A percentile compares a stretch with the other conserved stretches of the same genome.
phyloP scores from a whole-genome alignment of 2,888 invertebrate species.

The Ennomos quercinarius region DNA sequence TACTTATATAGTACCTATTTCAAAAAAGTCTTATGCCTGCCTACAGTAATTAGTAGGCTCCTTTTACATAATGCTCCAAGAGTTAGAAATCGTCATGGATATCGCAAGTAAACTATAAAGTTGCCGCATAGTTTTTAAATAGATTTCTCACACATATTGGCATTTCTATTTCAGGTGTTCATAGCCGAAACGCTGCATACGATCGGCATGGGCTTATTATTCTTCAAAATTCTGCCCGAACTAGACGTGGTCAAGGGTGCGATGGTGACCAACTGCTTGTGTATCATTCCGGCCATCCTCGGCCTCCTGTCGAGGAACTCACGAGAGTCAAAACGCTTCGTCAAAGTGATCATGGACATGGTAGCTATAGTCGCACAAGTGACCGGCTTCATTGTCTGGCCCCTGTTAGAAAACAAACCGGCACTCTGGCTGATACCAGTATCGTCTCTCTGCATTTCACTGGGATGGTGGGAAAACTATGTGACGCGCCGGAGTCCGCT shows the following conservation, averaged over 20 bases:
- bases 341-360: slow-evolving; percentile 93
- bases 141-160: neutral
- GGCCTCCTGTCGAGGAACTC: slow-evolving; percentile 93
- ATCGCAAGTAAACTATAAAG: no score
- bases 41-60: no score
- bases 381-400: slow-evolving; percentile 96
- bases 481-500: slow-evolving; percentile 94
- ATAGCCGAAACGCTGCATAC: slow-evolving; percentile 95
- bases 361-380: slow-evolving; percentile 95
- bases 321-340: slow-evolving; percentile 91
- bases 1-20: no score
- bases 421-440: slow-evolving; percentile 95
- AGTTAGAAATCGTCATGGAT: no score
- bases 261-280: slow-evolving; percentile 98
- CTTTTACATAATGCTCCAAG: no score
- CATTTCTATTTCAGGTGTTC: slow-evolving; percentile 85
- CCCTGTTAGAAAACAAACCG: slow-evolving; percentile 91
- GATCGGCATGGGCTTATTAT: slow-evolving; percentile 93
- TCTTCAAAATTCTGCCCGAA: slow-evolving; percentile 95
- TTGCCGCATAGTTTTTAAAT: no score
- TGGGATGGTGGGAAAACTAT: slow-evolving; percentile 99
- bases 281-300: slow-evolving; percentile 93
- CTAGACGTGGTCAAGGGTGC: slow-evolving; percentile 97
- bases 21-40: no score
- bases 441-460: slow-evolving; percentile 93